A percentile compares a stretch with the other conserved stretches of the same genome.
Conservation (phyloP, 2,888 invertebrate genomes). For the Pseudococcus viburni region DNA sequence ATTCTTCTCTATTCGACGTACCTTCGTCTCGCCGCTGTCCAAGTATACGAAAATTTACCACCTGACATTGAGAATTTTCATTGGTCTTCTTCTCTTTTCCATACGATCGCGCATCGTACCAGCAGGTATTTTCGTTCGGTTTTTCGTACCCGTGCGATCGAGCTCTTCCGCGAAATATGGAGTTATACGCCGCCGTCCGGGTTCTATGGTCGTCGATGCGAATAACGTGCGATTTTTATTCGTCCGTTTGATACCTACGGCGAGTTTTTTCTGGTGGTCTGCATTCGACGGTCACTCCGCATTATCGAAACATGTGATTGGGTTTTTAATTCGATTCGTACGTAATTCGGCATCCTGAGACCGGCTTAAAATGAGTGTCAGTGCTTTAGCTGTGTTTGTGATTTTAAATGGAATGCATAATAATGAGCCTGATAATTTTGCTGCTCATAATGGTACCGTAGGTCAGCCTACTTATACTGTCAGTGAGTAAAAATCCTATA, state of each 20-base stretch:
- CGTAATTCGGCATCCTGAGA: not conserved
- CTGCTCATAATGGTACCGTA: not conserved
- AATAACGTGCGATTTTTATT: not conserved
- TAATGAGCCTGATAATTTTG: not conserved
- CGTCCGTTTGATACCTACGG: not conserved
- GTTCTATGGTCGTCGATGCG: not conserved
- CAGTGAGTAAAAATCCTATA: slow-evolving; percentile 15
- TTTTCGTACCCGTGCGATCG: slow-evolving; percentile 15
- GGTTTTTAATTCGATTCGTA: not conserved
- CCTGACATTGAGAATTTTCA: slow-evolving; percentile 61
- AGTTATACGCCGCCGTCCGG: slow-evolving; percentile 13
- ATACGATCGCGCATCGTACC: not conserved
- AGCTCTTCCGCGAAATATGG: slow-evolving; percentile 50
- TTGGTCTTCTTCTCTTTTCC: slow-evolving; percentile 47
- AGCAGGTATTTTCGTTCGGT: slow-evolving; percentile 1
- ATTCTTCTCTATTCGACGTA: slow-evolving; percentile 43
- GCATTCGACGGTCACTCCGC: not conserved
- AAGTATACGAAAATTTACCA: slow-evolving; percentile 42
- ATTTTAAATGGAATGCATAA: slow-evolving; percentile 52
- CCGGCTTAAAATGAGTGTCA: slow-evolving; percentile 44
- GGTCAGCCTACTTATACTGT: not conserved
- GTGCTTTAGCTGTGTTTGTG: slow-evolving; percentile 59
- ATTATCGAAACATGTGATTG: not conserved
- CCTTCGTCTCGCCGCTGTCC: slow-evolving; percentile 14
- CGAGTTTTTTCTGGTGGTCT: too few relatives aligned